Evolutionary conservation across 1,140 invertebrate species (phyloP), one percentile per base, ranked within the genome.

Genomic region (Micrasema longulum): DNA sequence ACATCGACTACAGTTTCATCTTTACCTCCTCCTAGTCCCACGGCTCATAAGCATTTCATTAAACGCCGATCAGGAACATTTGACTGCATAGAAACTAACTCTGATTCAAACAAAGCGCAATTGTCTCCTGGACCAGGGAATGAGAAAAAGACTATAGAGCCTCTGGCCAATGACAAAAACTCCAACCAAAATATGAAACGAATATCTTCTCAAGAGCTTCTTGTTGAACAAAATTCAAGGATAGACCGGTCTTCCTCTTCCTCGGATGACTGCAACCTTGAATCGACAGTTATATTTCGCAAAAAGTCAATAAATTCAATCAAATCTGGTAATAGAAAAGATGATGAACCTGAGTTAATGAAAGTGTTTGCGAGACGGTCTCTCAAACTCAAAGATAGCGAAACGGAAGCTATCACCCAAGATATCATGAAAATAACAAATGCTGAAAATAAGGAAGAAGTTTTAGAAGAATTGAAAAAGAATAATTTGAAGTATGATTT

Each of bases 281-380:
- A 78, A 81, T 83, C 69, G 79, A 81, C 41, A 86, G 74, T 84
- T 74, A 86, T 85, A 79, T 80, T 86, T 80, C 85, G 79, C 78
- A 89, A 81, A 80, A 90, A 86, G 82, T 71, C 74, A 7, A 45
- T 75, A 36, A 38, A 47, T 5, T 52, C 43, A 0, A 48, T 52
- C 71, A 83, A 81, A 20, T 64, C 60, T 9, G 60, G 60, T 31
- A 84, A 81, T 23, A 80, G 77, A 63, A 86, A 87, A 67, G 89
- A 91, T 63, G 89, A 91, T 47, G 90, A 91, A 79, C 91, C 91
- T 0, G 92, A 93, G 79, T 79, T 93, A 22, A 89, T 93, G 86
- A 92, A 93, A 83, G 92, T 93, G 0, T 93, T 93, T 78, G 91
- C 91, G 0, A 81, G 92, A 41, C 81, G 91, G 64, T 93, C 92